A percentile compares a stretch with the other conserved stretches of the same genome.
Conservation (phyloP, 2,888 invertebrate genomes). For the Isoperla grammatica region DNA sequence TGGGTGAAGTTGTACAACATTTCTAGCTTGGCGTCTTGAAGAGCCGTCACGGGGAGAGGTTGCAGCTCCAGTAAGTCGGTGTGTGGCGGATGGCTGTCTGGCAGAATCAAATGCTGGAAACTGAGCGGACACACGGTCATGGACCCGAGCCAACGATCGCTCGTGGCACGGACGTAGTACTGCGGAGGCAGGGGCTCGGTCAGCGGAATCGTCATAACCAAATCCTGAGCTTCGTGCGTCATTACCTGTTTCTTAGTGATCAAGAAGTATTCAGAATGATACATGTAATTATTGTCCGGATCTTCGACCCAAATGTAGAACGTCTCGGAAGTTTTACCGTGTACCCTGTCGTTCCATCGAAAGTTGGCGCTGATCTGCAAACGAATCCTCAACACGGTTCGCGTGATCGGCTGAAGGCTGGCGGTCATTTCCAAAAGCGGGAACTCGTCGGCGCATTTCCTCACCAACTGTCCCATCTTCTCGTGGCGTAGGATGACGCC, state of each 20-base stretch:
- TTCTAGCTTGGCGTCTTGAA: conserved; percentile 72
- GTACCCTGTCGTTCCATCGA: conserved; percentile 84
- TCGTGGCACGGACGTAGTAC: conserved; percentile 81
- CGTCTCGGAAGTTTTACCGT: conserved; percentile 80
- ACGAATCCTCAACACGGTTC: conserved; percentile 79
- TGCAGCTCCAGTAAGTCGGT: conserved; percentile 90
- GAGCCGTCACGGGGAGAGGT: conserved; percentile 78
- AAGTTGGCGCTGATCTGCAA: conserved; percentile 69
- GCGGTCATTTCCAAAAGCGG: conserved; percentile 80
- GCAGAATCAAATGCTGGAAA: conserved; percentile 80
- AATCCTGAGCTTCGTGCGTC: conserved; percentile 67
- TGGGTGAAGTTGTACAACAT: conserved; percentile 84
- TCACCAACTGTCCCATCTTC: conserved; percentile 67
- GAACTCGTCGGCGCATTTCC: conserved; percentile 78
- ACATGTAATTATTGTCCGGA: conserved; percentile 87
- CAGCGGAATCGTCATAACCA: conserved; percentile 94
- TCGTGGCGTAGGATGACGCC: conserved; percentile 72
- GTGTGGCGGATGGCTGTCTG: conserved; percentile 86
- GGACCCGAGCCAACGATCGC: conserved; percentile 75
- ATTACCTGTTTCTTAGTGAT: conserved; percentile 56
- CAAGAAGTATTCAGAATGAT: conserved; percentile 91
- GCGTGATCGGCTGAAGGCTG: conserved; percentile 89
- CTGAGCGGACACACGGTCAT: conserved; percentile 47
- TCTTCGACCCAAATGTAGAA: conserved; percentile 99
- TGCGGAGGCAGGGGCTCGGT: conserved; percentile 86